Evolutionary conservation across 2,113 vertebrate genomes (phyloP).

Genomic region (Erythrocebus patas): DNA sequence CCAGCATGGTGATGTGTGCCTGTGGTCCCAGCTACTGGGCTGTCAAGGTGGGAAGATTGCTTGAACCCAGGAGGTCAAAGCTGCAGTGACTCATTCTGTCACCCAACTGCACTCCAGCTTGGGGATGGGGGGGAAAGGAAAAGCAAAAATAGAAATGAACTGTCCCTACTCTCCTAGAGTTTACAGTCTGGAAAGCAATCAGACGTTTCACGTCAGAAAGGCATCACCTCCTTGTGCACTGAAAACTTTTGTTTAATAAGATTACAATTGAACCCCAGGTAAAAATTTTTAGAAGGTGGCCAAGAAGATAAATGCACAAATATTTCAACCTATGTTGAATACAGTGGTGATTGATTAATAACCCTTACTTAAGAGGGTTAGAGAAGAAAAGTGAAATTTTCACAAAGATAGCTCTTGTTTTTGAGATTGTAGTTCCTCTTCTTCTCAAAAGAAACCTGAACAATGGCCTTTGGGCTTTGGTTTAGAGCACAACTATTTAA

Average conservation of each 20-base stretch:
- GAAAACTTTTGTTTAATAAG: not conserved
- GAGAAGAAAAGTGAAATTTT: not conserved
- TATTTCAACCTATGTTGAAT: not conserved
- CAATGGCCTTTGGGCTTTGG: not conserved
- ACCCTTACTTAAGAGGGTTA: not conserved
- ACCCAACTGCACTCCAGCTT: too few species aligned
- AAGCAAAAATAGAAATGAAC: not conserved
- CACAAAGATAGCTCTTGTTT: not conserved
- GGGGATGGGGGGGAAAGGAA: too few species aligned
- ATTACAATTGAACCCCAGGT: not conserved
- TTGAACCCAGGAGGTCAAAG: too few species aligned
- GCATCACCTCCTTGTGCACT: not conserved
- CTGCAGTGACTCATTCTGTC: too few species aligned
- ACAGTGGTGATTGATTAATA: not conserved
- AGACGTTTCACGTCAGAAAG: not conserved
- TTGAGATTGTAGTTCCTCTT: not conserved
- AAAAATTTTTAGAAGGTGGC: not conserved
- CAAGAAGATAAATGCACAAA: not conserved
- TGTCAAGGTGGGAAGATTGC: too few species aligned
- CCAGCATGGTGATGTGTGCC: too few species aligned
- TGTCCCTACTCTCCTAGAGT: not conserved
- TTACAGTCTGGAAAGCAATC: constrained; percentile 10
- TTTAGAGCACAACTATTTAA: constrained; percentile 1
- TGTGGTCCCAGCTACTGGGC: too few species aligned
- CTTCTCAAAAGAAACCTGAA: constrained; percentile 29